phyloP scores from a whole-genome alignment of 2,113 vertebrate genomes.

The Mustelus asterias region DNA sequence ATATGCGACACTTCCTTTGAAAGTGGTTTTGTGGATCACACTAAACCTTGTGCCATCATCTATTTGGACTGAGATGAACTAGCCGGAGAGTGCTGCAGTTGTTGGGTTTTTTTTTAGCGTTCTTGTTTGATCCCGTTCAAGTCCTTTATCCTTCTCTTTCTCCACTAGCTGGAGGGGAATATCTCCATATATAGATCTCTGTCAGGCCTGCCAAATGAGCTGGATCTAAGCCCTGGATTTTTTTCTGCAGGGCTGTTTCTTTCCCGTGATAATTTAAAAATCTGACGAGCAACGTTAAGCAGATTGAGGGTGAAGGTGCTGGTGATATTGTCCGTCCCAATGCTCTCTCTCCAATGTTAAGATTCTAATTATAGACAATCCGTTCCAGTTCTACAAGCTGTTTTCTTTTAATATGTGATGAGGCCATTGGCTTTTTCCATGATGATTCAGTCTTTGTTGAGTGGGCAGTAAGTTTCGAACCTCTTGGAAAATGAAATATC shows the following conservation, averaged over 20 bases:
- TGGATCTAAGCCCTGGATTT: constrained; percentile 8
- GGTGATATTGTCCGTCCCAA: background rate
- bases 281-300: background rate
- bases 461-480: background rate
- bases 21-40: background rate
- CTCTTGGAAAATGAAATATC: background rate
- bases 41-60: background rate
- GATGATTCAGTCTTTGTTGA: background rate
- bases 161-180: background rate
- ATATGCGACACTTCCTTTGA: background rate
- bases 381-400: background rate
- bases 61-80: background rate
- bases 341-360: background rate
- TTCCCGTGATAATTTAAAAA: background rate
- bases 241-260: background rate
- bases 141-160: background rate
- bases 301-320: background rate
- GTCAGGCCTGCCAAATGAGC: background rate
- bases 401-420: background rate
- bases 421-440: background rate
- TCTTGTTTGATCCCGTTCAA: background rate
- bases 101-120: background rate
- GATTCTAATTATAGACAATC: background rate
- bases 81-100: background rate
- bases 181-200: constrained; percentile 21